Base-by-base conservation (phyloP, 2,797 vertebrate genomes). In the Tauraco hartlaubi region DNA sequence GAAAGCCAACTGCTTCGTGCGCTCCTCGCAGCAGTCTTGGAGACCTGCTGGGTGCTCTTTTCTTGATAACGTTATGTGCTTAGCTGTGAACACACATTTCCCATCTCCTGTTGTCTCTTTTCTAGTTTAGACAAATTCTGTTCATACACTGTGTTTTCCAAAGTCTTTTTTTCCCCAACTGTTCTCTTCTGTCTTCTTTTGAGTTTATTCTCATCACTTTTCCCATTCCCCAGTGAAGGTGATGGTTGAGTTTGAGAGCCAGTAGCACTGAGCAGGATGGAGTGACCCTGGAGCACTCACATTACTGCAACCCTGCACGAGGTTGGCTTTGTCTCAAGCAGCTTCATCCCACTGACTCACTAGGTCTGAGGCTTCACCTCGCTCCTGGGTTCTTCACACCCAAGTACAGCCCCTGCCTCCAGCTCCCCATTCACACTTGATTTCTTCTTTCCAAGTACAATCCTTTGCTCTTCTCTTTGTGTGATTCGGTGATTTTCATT, bases 41-140 rank as follows among this genome's bases (percentile, higher is more conserved):
- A 89, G 84, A 92, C 67, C 51, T 73, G 63, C 71, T 87, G 56
- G 28, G 59, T 92, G 71, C 55, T 54, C 9, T 52, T 89, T 29
- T 48, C 75, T 55, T 63, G 81, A 83, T 95, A 94, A 76, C 0
- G 94, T 79, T 67, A 66, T 74, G 37, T 56, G 26, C 31, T 52
- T 69, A 81, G 49, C 64, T 84, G 91, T 72, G 83, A 88, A 75
- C 33, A 72, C n/a, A 58, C 12, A 62, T 78, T 84, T 75, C 88
- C n/a, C 80, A 58, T 78, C 76, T 75, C 69, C 67, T 48, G 11
- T 44, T 55, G 63, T n/a, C 28, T 22, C 55, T 79, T 78, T 86
- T 78, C 83, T 62, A 31, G 35, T 51, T 90, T 43, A 55, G 48
- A 58, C 51, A 67, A 85, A 85, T 77, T 39, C 43, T 76, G 37